Evolutionary conservation across 2,888 invertebrate genomes (phyloP).

Genomic region (Coremacera marginata): DNA sequence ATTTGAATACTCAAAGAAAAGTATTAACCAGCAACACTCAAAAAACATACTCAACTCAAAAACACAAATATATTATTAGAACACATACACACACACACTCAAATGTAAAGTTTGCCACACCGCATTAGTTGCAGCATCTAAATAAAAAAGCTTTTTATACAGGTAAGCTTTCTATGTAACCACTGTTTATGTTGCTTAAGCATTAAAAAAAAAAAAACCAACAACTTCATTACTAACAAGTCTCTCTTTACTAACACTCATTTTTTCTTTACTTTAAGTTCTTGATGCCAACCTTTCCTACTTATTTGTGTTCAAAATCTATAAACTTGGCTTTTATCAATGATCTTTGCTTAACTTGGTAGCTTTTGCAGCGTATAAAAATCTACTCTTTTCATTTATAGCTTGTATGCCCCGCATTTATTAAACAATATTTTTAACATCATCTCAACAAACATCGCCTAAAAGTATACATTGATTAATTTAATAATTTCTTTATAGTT

Average conservation of each 20-base stretch:
- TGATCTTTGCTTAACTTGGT: not conserved
- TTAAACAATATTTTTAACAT: not conserved
- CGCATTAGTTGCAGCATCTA: conserved; percentile 26
- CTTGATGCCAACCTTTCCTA: not conserved
- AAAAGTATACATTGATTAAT: not conserved
- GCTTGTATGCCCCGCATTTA: not conserved
- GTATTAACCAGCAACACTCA: not conserved
- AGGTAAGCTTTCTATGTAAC: conserved; percentile 30
- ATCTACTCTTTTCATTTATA: not conserved
- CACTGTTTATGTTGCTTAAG: not conserved
- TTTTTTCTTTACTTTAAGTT: not conserved
- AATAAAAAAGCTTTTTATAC: not conserved
- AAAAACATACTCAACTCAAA: not conserved
- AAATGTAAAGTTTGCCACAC: conserved; percentile 21
- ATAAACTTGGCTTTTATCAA: not conserved
- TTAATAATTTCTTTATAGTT: not conserved
- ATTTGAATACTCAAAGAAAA: not conserved
- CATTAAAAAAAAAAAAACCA: not conserved
- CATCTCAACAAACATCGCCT: not conserved
- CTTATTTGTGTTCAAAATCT: not conserved
- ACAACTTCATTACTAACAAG: not conserved
- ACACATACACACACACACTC: conserved; percentile 14
- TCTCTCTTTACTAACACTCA: not conserved
- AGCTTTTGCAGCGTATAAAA: too few species aligned
- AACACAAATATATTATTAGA: not conserved